Evolutionary conservation across 2,797 vertebrate genomes (phyloP).

Genomic region (Buphagus erythrorhynchus): DNA sequence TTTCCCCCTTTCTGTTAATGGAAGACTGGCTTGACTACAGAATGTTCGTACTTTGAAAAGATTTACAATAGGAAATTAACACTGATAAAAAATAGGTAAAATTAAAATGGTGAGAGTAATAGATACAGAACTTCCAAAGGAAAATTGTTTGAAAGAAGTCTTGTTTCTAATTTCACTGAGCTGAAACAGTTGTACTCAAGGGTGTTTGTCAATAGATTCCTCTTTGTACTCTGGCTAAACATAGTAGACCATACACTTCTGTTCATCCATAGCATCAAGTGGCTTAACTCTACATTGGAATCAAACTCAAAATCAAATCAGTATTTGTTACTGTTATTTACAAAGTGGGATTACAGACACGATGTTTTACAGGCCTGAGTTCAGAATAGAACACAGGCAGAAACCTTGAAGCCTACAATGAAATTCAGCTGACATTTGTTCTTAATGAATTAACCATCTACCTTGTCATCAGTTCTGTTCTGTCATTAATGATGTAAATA

Average conservation of each 20-base stretch:
- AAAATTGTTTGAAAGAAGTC: not conserved
- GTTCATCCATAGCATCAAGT: not conserved
- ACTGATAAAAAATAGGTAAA: not conserved
- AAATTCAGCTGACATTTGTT: constrained; percentile 28
- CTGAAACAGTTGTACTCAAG: not conserved
- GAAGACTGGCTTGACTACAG: not conserved
- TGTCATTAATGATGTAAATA: not conserved
- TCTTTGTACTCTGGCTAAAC: not conserved
- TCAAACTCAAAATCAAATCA: not conserved
- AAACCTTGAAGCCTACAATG: not conserved
- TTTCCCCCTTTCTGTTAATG: not conserved
- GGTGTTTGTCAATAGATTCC: not conserved
- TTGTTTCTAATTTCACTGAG: not conserved
- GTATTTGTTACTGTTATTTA: not conserved
- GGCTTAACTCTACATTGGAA: not conserved
- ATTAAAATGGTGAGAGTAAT: not conserved
- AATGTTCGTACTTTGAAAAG: not conserved
- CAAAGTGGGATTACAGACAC: not conserved
- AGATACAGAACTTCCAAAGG: not conserved
- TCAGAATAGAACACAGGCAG: not conserved
- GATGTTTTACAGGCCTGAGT: not conserved
- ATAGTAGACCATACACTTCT: rapidly evolving
- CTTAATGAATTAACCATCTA: not conserved
- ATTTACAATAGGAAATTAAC: not conserved
- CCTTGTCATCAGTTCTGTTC: not conserved